Base-by-base conservation (phyloP, 2,797 vertebrate species). In the Pteronotus mesoamericanus region DNA sequence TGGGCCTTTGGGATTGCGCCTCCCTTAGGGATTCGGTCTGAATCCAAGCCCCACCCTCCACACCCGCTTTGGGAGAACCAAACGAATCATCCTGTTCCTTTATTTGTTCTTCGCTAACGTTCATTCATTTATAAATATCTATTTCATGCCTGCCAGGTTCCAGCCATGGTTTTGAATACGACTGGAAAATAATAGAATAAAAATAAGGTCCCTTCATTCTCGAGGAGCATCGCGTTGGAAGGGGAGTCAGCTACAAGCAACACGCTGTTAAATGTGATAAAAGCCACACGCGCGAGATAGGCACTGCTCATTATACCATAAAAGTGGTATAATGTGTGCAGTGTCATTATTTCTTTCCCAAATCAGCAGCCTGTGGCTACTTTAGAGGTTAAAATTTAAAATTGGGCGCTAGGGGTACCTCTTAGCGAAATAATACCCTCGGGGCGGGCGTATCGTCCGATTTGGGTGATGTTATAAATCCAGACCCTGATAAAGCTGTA, bases 121-220 rank as follows among this genome's bases (percentile, higher is more conserved):
- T 71, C 69, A 44, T 84, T 94, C 82, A 37, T 72, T 94, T 79
- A 48, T 46, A 78, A 92, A 55, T 57, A 22, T 74, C 37, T 72
- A 6, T 80, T 69, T 57, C n/a, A 19, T 18, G 53, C 48, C 57
- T 51, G n/a, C 75, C 79, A 37, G 44, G n/a, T 85, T 72, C 32
- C 48, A 57, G 46, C 12, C 24, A 10, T 24, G 4, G 19, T 83
- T 89, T 83, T 86, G 42, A 80, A 61, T 21, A 32, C 42, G 7
- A 32, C 71, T 7, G 32, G 9, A 5, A 71, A 86, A 44, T 66
- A 80, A 86, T 0, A 9, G 10, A 86, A n/a, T 44, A 68, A 85
- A 88, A 75, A 24, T 48, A 86, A 79, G 22, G 2, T 48, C 69
- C 19, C 39, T 32, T n/a, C 39, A 1, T 44, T 37, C 44, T 89